A percentile compares a stretch with the other conserved stretches of the same genome.
phyloP scores from a whole-genome alignment of 2,113 vertebrate species.

The Suncus etruscus region DNA sequence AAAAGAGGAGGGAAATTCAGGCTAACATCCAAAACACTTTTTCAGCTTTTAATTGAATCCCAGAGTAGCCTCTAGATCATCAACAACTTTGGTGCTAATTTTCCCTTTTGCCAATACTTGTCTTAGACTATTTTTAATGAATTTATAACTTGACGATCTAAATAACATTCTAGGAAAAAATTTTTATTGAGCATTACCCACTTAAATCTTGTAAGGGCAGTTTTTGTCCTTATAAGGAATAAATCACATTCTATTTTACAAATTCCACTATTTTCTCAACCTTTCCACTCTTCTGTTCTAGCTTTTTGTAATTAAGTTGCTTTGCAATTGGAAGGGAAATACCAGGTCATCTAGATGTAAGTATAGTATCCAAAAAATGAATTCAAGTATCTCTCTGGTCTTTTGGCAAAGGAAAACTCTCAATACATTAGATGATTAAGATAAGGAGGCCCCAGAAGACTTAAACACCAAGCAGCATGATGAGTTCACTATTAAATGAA shows the following conservation, averaged over 20 bases:
- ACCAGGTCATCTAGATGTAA: neutral
- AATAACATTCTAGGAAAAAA: neutral
- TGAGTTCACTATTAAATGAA: neutral
- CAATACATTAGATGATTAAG: slow-evolving; percentile 12
- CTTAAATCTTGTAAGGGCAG: slow-evolving; percentile 7
- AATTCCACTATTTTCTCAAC: neutral
- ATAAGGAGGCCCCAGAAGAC: neutral
- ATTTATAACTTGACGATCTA: neutral
- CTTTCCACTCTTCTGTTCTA: neutral
- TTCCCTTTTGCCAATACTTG: neutral
- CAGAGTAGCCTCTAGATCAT: neutral
- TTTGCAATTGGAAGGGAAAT: slow-evolving; percentile 43
- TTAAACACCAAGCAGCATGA: neutral
- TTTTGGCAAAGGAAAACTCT: slow-evolving; percentile 33
- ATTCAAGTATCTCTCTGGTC: slow-evolving; percentile 38
- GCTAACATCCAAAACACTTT: neutral
- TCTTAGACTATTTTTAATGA: slow-evolving; percentile 4
- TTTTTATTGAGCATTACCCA: neutral
- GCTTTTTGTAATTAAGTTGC: neutral
- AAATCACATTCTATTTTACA: neutral
- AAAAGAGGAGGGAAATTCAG: slow-evolving; percentile 15
- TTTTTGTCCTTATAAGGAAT: slow-evolving; percentile 5
- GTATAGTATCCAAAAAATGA: neutral
- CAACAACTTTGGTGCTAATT: neutral
- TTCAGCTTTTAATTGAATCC: neutral